Percentiles rank a stretch among this genome's conserved stretches.
phyloP scores from a whole-genome alignment of 2,113 vertebrate genomes.

The Apteryx mantelli region DNA sequence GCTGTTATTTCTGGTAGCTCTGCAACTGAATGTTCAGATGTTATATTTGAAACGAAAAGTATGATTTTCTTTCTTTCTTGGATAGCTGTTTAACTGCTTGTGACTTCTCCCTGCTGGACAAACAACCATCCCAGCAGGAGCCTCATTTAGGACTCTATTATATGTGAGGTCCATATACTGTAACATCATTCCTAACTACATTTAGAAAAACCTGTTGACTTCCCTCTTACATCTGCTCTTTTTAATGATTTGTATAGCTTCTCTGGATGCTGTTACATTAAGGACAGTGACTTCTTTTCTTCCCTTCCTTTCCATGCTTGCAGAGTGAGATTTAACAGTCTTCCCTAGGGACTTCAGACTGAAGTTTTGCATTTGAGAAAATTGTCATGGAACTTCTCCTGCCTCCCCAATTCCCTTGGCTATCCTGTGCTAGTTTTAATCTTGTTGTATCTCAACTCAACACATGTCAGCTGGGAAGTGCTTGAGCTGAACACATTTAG shows the following conservation, averaged over 20 bases:
- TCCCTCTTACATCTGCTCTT: neutral
- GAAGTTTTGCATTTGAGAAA: constrained; percentile 1
- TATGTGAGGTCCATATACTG: neutral
- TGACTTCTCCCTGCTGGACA: neutral
- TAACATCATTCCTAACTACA: neutral
- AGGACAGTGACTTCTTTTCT: neutral
- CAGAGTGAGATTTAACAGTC: neutral
- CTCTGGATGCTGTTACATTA: neutral
- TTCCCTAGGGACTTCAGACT: neutral
- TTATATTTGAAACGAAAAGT: neutral
- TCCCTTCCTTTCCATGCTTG: neutral
- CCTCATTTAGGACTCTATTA: neutral
- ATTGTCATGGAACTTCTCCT: neutral
- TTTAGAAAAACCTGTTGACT: neutral
- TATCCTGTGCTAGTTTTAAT: neutral
- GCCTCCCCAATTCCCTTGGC: neutral
- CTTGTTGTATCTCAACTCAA: neutral
- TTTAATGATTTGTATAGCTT: neutral
- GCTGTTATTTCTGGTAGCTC: neutral
- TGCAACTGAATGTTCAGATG: neutral
- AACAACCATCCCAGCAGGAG: neutral
- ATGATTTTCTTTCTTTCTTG: neutral
- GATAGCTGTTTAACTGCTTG: neutral
- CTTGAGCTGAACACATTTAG: neutral
- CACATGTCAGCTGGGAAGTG: neutral